phyloP scores from a whole-genome alignment of 2,888 invertebrate genomes.

The Drosophila rellima region DNA sequence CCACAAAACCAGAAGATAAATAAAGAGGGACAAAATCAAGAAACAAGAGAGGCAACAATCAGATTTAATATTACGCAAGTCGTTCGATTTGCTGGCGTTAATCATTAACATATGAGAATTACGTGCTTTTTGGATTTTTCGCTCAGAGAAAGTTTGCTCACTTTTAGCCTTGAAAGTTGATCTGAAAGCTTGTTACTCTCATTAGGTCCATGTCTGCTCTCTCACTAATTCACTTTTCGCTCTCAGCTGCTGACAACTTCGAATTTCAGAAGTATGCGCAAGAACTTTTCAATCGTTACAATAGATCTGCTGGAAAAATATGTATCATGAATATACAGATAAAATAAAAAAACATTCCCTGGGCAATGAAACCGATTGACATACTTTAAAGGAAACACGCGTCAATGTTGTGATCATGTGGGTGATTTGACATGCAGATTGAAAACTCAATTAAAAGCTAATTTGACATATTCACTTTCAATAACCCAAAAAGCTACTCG shows the following conservation, averaged over 20 bases:
- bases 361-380: conserved; percentile 44
- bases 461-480: conserved; percentile 60
- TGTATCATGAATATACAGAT: conserved; percentile 5
- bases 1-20: neutral
- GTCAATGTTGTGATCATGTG: conserved; percentile 52
- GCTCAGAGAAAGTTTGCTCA: too few species aligned
- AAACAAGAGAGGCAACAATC: neutral
- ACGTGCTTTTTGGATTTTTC: too few species aligned
- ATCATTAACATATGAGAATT: conserved; percentile 59
- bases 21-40: too few species aligned
- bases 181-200: too few species aligned
- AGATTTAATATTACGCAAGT: conserved; percentile 43
- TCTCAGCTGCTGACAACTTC: too few species aligned
- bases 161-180: too few species aligned
- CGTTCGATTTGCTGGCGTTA: conserved; percentile 40
- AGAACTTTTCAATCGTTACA: too few species aligned
- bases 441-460: conserved; percentile 74
- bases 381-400: conserved; percentile 44
- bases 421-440: conserved; percentile 76
- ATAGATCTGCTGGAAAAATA: too few species aligned
- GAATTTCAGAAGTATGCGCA: too few species aligned
- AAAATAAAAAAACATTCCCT: conserved; percentile 21
- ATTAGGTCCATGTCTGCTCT: too few species aligned
- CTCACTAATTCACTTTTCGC: too few species aligned
- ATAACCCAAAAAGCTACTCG: conserved; percentile 22